phyloP scores from a whole-genome alignment of 2,888 invertebrate genomes.

The Chirona hameri region DNA sequence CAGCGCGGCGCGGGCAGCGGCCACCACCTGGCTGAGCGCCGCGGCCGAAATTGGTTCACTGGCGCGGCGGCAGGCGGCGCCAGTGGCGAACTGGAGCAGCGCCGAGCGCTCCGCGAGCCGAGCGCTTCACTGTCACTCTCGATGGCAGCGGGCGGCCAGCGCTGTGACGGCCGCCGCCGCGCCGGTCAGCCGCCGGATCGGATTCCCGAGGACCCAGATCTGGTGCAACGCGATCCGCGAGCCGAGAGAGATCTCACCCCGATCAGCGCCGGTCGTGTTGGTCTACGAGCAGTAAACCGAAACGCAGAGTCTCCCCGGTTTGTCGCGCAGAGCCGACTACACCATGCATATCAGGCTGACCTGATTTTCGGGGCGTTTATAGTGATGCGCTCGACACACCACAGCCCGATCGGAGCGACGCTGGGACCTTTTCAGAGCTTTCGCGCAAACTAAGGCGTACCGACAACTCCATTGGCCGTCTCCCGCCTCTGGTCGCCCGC shows the following conservation, averaged over 20 bases:
- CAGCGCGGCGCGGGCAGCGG: no score
- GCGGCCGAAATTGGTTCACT: not conserved
- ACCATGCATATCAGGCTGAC: not conserved
- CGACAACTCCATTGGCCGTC: not conserved
- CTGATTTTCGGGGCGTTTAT: not conserved
- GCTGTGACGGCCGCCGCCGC: not conserved
- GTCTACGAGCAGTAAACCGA: not conserved
- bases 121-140: no score
- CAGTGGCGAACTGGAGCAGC: not conserved
- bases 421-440: not conserved
- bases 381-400: not conserved
- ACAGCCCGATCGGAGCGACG: not conserved
- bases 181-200: not conserved
- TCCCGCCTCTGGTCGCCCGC: not conserved
- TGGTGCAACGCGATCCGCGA: not conserved
- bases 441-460: not conserved
- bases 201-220: not conserved
- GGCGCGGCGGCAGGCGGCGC: conserved; percentile 6
- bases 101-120: no score
- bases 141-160: not conserved
- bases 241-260: not conserved
- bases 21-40: not conserved
- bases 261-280: not conserved
- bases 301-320: not conserved
- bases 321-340: not conserved